Conservation (phyloP, 2,113 vertebrate genomes). For the Camelus dromedarius region DNA sequence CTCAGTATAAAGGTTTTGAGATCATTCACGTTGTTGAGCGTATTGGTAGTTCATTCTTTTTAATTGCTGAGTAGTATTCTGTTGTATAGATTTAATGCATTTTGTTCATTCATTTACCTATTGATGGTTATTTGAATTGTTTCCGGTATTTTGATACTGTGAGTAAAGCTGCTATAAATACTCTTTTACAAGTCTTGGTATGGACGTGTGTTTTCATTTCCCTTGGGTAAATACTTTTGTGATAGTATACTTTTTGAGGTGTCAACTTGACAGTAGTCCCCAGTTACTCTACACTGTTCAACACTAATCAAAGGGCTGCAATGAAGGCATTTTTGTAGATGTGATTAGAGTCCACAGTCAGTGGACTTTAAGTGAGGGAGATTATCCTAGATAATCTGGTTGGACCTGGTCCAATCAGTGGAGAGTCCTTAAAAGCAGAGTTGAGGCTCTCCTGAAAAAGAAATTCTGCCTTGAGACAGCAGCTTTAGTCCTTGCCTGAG, state of each 20-base stretch:
- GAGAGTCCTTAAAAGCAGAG: not conserved
- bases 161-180: not conserved
- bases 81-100: not conserved
- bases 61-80: not conserved
- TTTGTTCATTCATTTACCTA: not conserved
- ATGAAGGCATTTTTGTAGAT: not conserved
- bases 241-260: not conserved
- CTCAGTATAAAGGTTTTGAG: not conserved
- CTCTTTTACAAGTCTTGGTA: not conserved
- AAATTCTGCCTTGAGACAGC: not conserved
- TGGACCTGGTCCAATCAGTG: not conserved
- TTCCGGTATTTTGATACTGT: not conserved
- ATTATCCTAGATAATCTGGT: not conserved
- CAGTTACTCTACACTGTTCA: not conserved
- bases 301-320: not conserved
- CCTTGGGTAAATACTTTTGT: not conserved
- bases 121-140: not conserved
- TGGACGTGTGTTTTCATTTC: not conserved
- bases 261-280: not conserved
- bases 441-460: not conserved
- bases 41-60: not conserved
- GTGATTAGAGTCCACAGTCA: not conserved
- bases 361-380: constrained; percentile 1
- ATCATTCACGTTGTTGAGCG: not conserved
- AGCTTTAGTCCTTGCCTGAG: not conserved